Conservation (phyloP, 2,797 vertebrate species). For the Acrossocheilus fasciatus region DNA sequence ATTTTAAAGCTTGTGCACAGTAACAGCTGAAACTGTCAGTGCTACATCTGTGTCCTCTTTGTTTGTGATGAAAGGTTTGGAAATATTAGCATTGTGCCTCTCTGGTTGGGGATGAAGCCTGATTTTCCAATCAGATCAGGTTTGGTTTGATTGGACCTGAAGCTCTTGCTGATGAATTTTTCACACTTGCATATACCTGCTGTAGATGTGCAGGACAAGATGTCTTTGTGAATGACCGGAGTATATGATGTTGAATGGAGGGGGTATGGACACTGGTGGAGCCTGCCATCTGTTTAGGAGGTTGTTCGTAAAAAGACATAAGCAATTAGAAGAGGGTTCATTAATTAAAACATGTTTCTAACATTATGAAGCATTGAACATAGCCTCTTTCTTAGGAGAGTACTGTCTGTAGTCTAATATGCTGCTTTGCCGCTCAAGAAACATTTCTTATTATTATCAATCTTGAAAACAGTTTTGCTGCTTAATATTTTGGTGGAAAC, state of each 20-base stretch:
- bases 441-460: not conserved
- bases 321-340: not conserved
- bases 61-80: not conserved
- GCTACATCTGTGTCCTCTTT: not conserved
- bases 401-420: not conserved
- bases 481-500: not conserved
- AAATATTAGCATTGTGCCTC: not conserved
- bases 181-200: not conserved
- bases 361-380: not conserved
- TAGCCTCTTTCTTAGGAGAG: no score
- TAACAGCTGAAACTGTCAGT: slow-evolving; percentile 31
- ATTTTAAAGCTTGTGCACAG: slow-evolving; percentile 10
- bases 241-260: slow-evolving; percentile 3
- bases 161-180: not conserved
- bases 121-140: not conserved
- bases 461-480: not conserved
- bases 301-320: not conserved
- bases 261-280: not conserved
- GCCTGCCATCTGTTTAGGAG: not conserved
- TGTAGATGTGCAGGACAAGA: not conserved
- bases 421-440: not conserved
- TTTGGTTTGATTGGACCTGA: slow-evolving; percentile 8
- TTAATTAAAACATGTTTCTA: slow-evolving; percentile 7
- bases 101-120: not conserved
- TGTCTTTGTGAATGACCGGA: not conserved